phyloP scores from a whole-genome alignment of 2,888 invertebrate species.

The Itoplectis maculator region DNA sequence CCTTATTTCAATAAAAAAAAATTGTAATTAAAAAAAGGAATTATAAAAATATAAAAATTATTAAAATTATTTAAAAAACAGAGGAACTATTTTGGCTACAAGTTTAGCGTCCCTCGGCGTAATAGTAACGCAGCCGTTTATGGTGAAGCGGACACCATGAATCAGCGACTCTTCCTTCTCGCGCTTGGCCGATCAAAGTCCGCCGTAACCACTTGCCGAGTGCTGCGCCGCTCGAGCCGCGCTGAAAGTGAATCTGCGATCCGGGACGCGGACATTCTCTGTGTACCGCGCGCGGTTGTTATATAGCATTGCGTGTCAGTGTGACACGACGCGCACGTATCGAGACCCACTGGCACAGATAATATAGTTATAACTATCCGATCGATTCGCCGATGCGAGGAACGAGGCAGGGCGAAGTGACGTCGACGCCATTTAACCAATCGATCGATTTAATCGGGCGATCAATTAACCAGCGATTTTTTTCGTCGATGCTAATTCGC shows the following conservation, averaged over 20 bases:
- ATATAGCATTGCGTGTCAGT: conserved; percentile 50
- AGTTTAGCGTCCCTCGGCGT: not conserved
- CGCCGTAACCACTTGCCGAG: conserved; percentile 56
- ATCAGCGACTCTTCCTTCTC: conserved; percentile 50
- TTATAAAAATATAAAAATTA: not conserved
- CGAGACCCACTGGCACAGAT: conserved; percentile 54
- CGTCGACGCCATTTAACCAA: no score
- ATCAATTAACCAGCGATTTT: not conserved
- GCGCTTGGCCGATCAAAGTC: conserved; percentile 56
- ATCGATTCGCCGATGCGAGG: conserved; percentile 3
- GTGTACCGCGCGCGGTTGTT: conserved; percentile 24
- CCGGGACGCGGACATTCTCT: conserved; percentile 19
- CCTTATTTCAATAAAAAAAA: not conserved
- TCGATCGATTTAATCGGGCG: not conserved
- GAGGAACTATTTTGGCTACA: not conserved
- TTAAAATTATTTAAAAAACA: not conserved
- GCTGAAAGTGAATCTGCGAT: conserved; percentile 69
- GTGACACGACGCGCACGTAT: conserved; percentile 29
- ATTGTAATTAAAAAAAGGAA: not conserved
- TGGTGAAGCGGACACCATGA: conserved; percentile 23
- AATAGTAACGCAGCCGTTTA: not conserved
- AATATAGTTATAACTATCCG: conserved; percentile 22
- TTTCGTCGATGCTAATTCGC: not conserved
- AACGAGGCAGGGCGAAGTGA: not conserved
- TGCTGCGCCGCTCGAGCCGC: conserved; percentile 63